Evolutionary conservation across 2,888 invertebrate species (phyloP).

Genomic region (Brachylomia viminalis): DNA sequence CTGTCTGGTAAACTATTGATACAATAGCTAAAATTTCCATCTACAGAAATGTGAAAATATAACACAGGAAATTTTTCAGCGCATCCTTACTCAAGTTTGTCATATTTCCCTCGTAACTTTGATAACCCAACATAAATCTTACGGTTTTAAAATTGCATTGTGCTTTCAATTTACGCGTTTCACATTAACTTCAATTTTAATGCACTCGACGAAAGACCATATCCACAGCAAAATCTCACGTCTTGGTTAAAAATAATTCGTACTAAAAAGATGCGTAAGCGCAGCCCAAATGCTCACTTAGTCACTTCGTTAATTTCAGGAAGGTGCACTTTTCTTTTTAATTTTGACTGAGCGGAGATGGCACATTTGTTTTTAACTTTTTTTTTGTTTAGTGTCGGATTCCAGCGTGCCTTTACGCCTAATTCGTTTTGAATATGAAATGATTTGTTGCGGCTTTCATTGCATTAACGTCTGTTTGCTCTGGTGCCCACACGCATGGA

Average conservation of each 20-base stretch:
- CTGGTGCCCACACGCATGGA: slow-evolving; percentile 68
- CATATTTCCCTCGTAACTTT: slow-evolving; percentile 21
- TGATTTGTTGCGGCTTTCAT: slow-evolving; percentile 77
- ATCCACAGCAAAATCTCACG: slow-evolving; percentile 65
- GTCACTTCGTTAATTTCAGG: slow-evolving; percentile 81
- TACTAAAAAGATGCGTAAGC: slow-evolving; percentile 75
- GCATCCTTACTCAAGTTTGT: not conserved
- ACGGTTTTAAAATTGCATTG: slow-evolving; percentile 52
- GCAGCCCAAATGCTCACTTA: slow-evolving; percentile 75
- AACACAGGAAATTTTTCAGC: not conserved
- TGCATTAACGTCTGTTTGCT: slow-evolving; percentile 73
- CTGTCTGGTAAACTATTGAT: not conserved
- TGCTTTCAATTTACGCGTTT: slow-evolving; percentile 64
- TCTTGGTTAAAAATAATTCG: slow-evolving; percentile 69
- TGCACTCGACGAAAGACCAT: slow-evolving; percentile 68
- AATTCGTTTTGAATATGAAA: slow-evolving; percentile 78
- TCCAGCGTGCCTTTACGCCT: slow-evolving; percentile 71
- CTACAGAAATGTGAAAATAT: not conserved
- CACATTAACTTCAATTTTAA: slow-evolving; percentile 70
- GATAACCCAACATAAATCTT: slow-evolving; percentile 28
- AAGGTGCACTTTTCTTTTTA: slow-evolving; percentile 68
- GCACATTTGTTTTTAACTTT: slow-evolving; percentile 53
- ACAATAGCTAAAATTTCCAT: not conserved
- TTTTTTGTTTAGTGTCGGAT: slow-evolving; percentile 55
- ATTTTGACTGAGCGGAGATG: slow-evolving; percentile 52